phyloP scores from a whole-genome alignment of 2,113 vertebrate species.

The Anas platyrhynchos region DNA sequence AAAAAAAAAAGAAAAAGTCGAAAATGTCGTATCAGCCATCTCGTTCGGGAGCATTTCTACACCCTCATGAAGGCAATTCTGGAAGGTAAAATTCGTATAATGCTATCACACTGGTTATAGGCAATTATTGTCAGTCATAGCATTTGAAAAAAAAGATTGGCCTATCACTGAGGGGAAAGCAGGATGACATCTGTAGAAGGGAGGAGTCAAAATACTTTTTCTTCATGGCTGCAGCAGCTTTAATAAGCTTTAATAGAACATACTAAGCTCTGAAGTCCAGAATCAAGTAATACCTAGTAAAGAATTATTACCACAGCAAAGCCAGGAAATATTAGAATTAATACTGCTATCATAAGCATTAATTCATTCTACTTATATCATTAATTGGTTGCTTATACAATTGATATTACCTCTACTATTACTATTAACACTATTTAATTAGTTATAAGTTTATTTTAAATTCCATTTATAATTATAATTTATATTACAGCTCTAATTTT shows the following conservation, averaged over 20 bases:
- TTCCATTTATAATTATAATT: not conserved
- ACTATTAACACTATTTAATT: not conserved
- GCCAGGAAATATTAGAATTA: not conserved
- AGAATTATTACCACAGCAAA: not conserved
- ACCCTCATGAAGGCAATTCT: not conserved
- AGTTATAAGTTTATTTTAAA: not conserved
- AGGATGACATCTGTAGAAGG: not conserved
- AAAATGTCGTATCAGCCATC: not conserved
- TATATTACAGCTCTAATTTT: not conserved
- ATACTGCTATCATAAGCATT: not conserved
- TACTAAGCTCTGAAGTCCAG: not conserved
- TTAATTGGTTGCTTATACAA: not conserved
- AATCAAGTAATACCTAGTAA: not conserved
- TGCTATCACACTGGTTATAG: not conserved
- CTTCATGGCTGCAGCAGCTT: not conserved
- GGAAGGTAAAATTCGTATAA: not conserved
- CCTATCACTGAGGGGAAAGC: not conserved
- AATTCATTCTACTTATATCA: not conserved
- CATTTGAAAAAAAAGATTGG: not conserved
- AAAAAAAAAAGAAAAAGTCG: not conserved
- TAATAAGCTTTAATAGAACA: not conserved
- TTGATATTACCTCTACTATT: not conserved
- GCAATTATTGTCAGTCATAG: not conserved
- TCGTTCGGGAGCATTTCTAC: not conserved
- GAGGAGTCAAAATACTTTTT: not conserved